These are phyloP conservation scores for Craseonycteris thonglongyai DNA, from an alignment of 2,113 vertebrate genomes.

Conservation along the genomic window DNA sequence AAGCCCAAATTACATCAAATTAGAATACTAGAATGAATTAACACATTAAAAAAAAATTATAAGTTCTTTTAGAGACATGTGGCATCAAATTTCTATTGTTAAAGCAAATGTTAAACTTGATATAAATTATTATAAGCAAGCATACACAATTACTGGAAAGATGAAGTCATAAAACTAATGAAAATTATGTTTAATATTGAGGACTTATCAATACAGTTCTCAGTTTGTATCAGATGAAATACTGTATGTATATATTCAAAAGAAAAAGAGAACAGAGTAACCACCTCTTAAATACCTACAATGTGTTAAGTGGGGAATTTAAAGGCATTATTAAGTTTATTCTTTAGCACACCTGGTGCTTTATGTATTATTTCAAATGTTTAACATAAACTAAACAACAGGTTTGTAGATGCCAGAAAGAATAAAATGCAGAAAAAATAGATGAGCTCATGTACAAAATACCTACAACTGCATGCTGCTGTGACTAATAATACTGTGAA, in stretches of 20 bases:
- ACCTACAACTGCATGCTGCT: background rate
- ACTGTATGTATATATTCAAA: background rate
- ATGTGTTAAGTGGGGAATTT: background rate
- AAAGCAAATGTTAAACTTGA: background rate
- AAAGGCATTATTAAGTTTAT: background rate
- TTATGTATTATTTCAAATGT: background rate
- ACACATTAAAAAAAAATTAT: background rate
- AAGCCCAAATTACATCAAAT: background rate
- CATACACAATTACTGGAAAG: background rate
- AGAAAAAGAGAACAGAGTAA: background rate
- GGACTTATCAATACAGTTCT: background rate
- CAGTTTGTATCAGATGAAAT: background rate
- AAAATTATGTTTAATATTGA: background rate
- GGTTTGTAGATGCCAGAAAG: background rate
- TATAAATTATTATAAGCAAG: background rate
- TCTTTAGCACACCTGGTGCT: background rate
- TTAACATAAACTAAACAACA: background rate
- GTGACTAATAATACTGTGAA: background rate
- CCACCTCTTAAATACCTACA: background rate
- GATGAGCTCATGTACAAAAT: background rate
- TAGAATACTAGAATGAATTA: background rate
- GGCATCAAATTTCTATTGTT: background rate
- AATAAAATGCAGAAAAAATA: background rate
- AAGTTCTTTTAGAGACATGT: background rate
- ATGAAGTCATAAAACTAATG: background rate